Base-by-base conservation (phyloP, 1,140 invertebrate genomes). In the Doryteuthis pealeii region DNA sequence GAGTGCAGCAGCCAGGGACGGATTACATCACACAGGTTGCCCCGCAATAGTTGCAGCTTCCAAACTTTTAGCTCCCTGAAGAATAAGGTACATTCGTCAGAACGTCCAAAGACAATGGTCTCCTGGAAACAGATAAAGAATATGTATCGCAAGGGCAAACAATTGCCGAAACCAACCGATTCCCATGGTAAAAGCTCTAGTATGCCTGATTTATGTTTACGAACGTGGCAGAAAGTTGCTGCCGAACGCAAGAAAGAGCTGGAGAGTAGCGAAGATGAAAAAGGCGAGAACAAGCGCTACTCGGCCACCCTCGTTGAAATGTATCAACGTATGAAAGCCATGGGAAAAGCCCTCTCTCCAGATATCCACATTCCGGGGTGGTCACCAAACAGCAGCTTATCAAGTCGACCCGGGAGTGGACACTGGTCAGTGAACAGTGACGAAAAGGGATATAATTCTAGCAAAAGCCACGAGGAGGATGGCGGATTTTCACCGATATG, bases 301-400 rank as follows among this genome's bases (percentile, higher is more conserved):
- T 85, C 84, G 2, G 82, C 83, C 2, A 84, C 83, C 33, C 58
- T 85, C 5, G 62, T 85, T 35, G 84, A 86, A 45, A 73, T 86
- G 72, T 86, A 86, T 75, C 84, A 86, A 74, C 70, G 81, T 68
- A 78, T 84, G 71, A 78, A 79, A 73, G 77, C 75, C 33, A 76
- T 79, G 67, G 83, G 82, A 31, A 85, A 82, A 73, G 82, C 83
- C 40, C 81, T 82, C 14, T 83, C 82, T n/a, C 83, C 83, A 15
- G 80, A 82, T 68, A 83, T 68, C 22, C 66, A 68, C 30, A 32
- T 31, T 18, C 32, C 32, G 6, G 30, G 30, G 5, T 68, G 66
- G 66, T 68, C 66, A 30, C 31, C 31, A 31, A 68, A 68, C 30
- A 33, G 32, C 31, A 68, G 66, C 22, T 18, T 32, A 68, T 68